These are phyloP conservation scores for Hystrix cristata DNA, from an alignment of 2,113 vertebrate genomes.

Conservation along the genomic window DNA sequence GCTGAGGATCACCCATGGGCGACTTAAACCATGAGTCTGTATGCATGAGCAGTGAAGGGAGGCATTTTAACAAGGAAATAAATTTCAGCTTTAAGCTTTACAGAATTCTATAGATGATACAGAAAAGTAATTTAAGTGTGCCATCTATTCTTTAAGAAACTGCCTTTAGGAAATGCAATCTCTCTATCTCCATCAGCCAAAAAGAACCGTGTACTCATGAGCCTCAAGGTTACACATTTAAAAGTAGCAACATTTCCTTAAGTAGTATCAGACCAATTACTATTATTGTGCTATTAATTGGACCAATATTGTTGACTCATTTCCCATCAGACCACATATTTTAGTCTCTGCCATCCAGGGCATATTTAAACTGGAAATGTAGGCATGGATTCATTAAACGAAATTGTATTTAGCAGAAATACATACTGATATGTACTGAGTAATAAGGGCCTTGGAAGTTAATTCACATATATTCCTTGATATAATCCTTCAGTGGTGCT, in stretches of 20 bases:
- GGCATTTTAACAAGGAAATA: constrained; percentile 72
- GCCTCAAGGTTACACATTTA: neutral
- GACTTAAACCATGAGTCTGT: neutral
- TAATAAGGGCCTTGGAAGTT: neutral
- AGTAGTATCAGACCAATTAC: neutral
- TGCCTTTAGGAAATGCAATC: neutral
- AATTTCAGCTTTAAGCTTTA: constrained; percentile 34
- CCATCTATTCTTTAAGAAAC: constrained; percentile 4
- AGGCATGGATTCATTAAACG: neutral
- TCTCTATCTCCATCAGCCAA: neutral
- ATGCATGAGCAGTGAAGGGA: constrained; percentile 34
- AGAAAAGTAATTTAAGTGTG: constrained; percentile 4
- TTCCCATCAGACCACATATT: neutral
- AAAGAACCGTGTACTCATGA: neutral
- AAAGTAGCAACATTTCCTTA: neutral
- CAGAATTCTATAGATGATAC: neutral
- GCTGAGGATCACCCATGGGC: constrained; percentile 41
- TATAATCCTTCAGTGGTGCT: neutral
- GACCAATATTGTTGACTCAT: neutral
- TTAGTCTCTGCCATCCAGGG: neutral
- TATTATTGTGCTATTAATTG: neutral
- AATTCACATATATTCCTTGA: neutral
- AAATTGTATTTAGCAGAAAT: neutral
- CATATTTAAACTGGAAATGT: neutral
- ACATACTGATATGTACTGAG: neutral